Conservation (phyloP, 37 sponge, comb jelly and placozoan species). For the Theonella swinhoei region DNA sequence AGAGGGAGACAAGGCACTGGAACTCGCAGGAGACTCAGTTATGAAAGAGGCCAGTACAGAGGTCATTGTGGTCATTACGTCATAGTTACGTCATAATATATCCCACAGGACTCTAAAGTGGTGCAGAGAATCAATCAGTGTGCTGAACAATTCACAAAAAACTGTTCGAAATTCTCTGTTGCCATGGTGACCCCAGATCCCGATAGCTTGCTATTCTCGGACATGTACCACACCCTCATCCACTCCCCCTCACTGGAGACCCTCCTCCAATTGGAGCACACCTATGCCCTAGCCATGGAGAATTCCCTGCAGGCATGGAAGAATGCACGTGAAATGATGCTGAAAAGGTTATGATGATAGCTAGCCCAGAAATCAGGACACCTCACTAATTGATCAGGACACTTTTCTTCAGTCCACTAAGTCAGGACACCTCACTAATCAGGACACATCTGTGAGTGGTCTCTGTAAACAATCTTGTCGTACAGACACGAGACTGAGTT, state of each 20-base stretch:
- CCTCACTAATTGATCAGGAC: too few relatives aligned
- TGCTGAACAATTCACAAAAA: slow-evolving; percentile 29
- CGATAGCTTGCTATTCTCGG: slow-evolving; percentile 63
- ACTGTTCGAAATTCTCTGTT: slow-evolving; percentile 29
- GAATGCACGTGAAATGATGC: slow-evolving; percentile 42
- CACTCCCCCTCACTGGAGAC: slow-evolving; percentile 84
- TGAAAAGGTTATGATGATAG: slow-evolving; percentile 50
- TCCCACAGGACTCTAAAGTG: slow-evolving; percentile 15
- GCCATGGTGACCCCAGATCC: neutral
- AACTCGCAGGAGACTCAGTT: neutral
- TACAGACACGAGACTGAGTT: slow-evolving; percentile 52
- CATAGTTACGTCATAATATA: neutral
- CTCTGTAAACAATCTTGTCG: too few relatives aligned
- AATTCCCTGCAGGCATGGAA: slow-evolving; percentile 48
- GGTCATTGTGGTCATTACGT: neutral
- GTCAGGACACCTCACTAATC: too few relatives aligned
- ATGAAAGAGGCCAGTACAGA: neutral
- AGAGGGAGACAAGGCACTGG: neutral
- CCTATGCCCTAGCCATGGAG: slow-evolving; percentile 69
- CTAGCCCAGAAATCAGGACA: too few relatives aligned
- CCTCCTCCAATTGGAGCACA: slow-evolving; percentile 90
- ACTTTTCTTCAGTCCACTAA: too few relatives aligned
- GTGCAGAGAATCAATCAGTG: slow-evolving; percentile 16
- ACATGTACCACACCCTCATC: slow-evolving; percentile 84
- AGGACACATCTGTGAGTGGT: too few relatives aligned